Evolutionary conservation across 2,113 vertebrate species (phyloP).

Genomic region (Sigmodon hispidus): DNA sequence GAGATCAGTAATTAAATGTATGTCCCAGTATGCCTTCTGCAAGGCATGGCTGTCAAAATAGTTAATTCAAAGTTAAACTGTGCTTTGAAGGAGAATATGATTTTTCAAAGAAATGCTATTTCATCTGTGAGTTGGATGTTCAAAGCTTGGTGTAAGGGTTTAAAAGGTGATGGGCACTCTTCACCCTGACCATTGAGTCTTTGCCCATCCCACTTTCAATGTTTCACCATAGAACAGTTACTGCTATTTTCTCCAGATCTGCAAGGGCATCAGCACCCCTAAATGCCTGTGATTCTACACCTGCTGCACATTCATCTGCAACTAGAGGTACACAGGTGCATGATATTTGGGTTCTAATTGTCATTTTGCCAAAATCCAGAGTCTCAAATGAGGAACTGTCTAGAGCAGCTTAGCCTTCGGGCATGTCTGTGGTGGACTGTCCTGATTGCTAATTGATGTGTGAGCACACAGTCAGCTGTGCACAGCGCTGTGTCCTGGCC

Average conservation of each 20-base stretch:
- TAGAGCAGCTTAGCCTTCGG: not conserved
- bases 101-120: not conserved
- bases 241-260: not conserved
- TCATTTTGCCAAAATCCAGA: not conserved
- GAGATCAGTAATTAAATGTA: not conserved
- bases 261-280: not conserved
- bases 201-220: not conserved
- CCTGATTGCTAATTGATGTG: not conserved
- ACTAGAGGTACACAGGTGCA: not conserved
- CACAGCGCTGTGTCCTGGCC: not conserved
- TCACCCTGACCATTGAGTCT: not conserved
- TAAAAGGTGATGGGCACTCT: too few relatives aligned
- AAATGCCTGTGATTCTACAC: fast-evolving
- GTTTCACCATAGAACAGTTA: not conserved
- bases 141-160: not conserved
- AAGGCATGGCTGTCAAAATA: not conserved
- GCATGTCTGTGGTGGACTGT: not conserved
- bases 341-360: not conserved
- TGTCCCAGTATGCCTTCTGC: not conserved
- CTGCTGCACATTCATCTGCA: fast-evolving
- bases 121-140: not conserved
- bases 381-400: not conserved
- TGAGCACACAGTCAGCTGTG: not conserved
- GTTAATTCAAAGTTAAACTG: not conserved
- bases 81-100: not conserved